phyloP scores from a whole-genome alignment of 2,113 vertebrate species.

The Chaetura pelagica region DNA sequence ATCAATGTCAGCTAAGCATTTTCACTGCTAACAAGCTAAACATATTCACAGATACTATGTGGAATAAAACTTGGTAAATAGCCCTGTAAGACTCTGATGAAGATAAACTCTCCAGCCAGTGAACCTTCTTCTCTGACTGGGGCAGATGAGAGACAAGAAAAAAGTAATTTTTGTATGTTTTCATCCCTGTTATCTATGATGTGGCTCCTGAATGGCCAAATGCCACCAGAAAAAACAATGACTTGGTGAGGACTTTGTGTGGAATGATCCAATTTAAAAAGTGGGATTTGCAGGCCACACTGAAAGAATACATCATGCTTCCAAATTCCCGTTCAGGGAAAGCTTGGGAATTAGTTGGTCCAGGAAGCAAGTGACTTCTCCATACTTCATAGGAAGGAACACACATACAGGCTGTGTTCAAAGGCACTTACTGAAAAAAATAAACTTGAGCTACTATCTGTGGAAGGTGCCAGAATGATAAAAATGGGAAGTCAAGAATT shows the following conservation, averaged over 20 bases:
- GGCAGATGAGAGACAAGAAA: neutral
- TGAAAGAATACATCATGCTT: neutral
- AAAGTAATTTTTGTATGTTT: neutral
- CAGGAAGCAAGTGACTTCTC: neutral
- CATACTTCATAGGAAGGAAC: neutral
- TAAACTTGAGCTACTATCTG: neutral
- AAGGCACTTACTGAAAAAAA: neutral
- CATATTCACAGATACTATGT: constrained; percentile 21
- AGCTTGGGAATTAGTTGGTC: neutral
- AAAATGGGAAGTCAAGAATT: neutral
- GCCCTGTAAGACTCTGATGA: neutral
- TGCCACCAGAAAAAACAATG: neutral
- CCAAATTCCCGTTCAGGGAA: neutral
- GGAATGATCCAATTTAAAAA: neutral
- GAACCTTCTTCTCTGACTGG: neutral
- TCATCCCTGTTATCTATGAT: neutral
- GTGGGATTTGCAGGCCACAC: neutral
- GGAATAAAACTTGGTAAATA: neutral
- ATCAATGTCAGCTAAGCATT: constrained; percentile 1
- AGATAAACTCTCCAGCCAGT: neutral
- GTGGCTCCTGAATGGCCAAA: neutral
- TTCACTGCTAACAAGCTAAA: neutral
- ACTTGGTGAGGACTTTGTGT: neutral
- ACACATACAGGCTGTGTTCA: neutral
- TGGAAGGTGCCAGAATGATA: neutral